Base-by-base conservation (phyloP, 2,888 invertebrate species). In the Drosophila merina region DNA sequence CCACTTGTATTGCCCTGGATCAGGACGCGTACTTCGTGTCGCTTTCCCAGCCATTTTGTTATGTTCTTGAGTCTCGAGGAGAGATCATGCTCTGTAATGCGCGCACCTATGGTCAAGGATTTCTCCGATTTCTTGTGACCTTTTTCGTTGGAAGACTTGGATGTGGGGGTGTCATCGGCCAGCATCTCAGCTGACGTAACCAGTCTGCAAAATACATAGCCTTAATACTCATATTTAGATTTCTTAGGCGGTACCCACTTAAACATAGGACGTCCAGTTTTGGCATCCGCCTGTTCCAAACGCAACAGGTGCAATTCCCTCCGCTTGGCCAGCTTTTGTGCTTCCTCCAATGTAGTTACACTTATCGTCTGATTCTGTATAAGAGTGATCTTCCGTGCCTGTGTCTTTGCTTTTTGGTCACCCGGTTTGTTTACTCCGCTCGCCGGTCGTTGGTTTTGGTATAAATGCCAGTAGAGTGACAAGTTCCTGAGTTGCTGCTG, bases 271-370 rank as follows among this genome's bases (percentile, higher is more conserved):
- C 95, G 92, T 33, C 94, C 93, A 0, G 94, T 94, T 91, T 95
- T 95, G 0, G 93, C 91, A 90, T 95, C 95, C 4, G 93, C 90
- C 89, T 96, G 95, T 71, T 94, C 90, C 28, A 95, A 90, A 92
- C 95, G 95, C 0, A 96, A 93, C 62, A 97, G 92, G 88, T 95
- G 95, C 70, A 96, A 91, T 54, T 95, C 94, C 75, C 95, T 92
- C 42, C 95, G 93, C 63, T 93, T 92, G 0, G 96, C 95, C 66
- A 96, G 82, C 88, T 93, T 95, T 77, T 94, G 93, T 0, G 96
- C 96, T 79, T 95, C 94, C 73, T 94, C 94, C 28, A 96, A 74
- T 28, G 95, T 94, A 0, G 93, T 93, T 3, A 96, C 92, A 69
- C 92, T 93, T 20, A 95, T 90, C 31, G 93, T 91, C 79, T 94